phyloP scores from a whole-genome alignment of 2,888 invertebrate species.

The Hydraecia micacea region DNA sequence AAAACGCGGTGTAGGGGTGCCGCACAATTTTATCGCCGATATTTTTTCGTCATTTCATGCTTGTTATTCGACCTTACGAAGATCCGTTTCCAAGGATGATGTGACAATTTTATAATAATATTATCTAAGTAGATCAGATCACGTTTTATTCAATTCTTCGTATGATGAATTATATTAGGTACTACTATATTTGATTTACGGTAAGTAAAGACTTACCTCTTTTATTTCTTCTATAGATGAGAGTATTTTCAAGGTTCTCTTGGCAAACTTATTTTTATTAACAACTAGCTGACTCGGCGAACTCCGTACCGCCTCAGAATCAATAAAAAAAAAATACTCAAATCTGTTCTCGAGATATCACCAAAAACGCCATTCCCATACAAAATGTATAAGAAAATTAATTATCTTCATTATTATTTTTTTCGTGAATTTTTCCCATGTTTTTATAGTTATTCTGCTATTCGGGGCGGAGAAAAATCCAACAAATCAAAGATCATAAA shows the following conservation, averaged over 20 bases:
- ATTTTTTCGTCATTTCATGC: slow-evolving; percentile 57
- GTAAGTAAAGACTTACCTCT: neutral
- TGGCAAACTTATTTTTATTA: neutral
- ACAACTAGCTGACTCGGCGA: too few relatives aligned
- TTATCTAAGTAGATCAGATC: slow-evolving; percentile 49
- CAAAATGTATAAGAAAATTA: too few relatives aligned
- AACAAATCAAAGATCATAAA: too few relatives aligned
- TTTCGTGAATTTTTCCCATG: too few relatives aligned
- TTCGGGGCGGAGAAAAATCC: too few relatives aligned
- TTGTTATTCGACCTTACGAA: slow-evolving; percentile 59
- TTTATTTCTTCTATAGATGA: neutral
- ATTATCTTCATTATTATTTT: too few relatives aligned
- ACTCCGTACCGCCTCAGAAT: too few relatives aligned
- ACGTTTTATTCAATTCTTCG: slow-evolving; percentile 41
- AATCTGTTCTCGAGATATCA: too few relatives aligned
- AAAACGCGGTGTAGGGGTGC: slow-evolving; percentile 50
- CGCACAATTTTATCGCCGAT: slow-evolving; percentile 62
- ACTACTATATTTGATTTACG: slow-evolving; percentile 15
- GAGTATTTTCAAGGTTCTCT: neutral
- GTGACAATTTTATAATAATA: slow-evolving; percentile 54
- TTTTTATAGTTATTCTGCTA: too few relatives aligned
- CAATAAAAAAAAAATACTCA: too few relatives aligned
- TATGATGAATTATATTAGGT: slow-evolving; percentile 36
- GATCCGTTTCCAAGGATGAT: slow-evolving; percentile 56
- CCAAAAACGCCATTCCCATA: too few relatives aligned